Evolutionary conservation across 2,888 invertebrate genomes (phyloP).

Genomic region (Ypsolopha scabrella): DNA sequence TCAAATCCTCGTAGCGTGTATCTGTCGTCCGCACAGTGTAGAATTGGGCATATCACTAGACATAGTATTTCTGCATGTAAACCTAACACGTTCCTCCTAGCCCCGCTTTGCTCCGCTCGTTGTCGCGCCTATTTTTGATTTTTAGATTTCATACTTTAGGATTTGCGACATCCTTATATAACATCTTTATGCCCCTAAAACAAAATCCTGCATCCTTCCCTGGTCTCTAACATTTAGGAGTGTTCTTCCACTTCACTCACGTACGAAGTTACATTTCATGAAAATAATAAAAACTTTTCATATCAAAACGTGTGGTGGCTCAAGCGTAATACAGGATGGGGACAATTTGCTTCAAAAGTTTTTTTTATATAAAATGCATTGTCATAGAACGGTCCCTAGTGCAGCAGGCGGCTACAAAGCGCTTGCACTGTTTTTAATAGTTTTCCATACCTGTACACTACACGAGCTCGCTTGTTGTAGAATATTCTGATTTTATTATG

Average conservation of each 20-base stretch:
- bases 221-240: no score
- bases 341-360: neutral
- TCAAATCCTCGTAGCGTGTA: no score
- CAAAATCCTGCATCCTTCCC: no score
- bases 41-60: no score
- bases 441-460: neutral
- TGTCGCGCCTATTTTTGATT: no score
- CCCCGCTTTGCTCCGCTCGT: no score
- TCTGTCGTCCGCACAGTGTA: no score
- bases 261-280: neutral
- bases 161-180: no score
- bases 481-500: slow-evolving; percentile 3
- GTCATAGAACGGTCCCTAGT: neutral
- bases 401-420: neutral
- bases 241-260: neutral
- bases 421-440: slow-evolving; percentile 3
- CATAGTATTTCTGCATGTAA: no score
- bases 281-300: neutral
- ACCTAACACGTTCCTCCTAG: no score
- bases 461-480: neutral
- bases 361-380: slow-evolving; percentile 1
- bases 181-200: no score
- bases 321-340: neutral
- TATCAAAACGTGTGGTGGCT: neutral
- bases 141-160: no score